phyloP scores from a whole-genome alignment of 1,140 invertebrate species.

The Megalopta genalis region DNA sequence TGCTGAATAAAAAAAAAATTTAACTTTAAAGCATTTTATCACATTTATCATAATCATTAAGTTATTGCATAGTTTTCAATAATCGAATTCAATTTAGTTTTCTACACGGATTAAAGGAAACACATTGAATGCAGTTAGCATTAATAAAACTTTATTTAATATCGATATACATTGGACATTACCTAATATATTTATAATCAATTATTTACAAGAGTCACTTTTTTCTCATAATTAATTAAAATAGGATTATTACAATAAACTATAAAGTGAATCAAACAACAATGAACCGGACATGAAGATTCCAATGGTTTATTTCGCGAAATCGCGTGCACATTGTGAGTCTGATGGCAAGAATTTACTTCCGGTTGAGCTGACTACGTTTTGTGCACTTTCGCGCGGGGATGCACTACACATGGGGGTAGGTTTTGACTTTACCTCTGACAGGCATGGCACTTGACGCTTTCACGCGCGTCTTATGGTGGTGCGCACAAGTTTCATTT shows the following conservation, averaged over 20 bases:
- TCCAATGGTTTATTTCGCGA: slow-evolving; percentile 59
- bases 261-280: slow-evolving; percentile 78
- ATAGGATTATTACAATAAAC: slow-evolving; percentile 77
- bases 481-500: slow-evolving; percentile 1
- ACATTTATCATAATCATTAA: too few species aligned
- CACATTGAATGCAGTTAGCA: too few species aligned
- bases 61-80: too few species aligned
- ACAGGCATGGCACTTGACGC: slow-evolving; percentile 75
- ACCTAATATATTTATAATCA: slow-evolving; percentile 69
- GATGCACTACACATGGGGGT: slow-evolving; percentile 49
- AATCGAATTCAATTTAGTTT: too few species aligned
- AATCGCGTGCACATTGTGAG: slow-evolving; percentile 52
- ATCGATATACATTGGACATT: slow-evolving; percentile 65
- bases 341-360: slow-evolving; percentile 69
- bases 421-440: slow-evolving; percentile 56
- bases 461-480: slow-evolving; percentile 71
- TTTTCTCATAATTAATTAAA: slow-evolving; percentile 67
- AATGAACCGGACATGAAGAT: slow-evolving; percentile 62
- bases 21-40: too few species aligned
- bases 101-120: too few species aligned
- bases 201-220: slow-evolving; percentile 72
- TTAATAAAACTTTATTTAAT: slow-evolving; percentile 59
- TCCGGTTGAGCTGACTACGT: slow-evolving; percentile 61
- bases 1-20: too few species aligned
- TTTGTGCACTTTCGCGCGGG: slow-evolving; percentile 47